Percentiles rank a stretch among this genome's conserved stretches.
These are phyloP conservation scores for Zaprionus nigranus DNA, from an alignment of 1,140 invertebrate species.

Conservation along the genomic window DNA sequence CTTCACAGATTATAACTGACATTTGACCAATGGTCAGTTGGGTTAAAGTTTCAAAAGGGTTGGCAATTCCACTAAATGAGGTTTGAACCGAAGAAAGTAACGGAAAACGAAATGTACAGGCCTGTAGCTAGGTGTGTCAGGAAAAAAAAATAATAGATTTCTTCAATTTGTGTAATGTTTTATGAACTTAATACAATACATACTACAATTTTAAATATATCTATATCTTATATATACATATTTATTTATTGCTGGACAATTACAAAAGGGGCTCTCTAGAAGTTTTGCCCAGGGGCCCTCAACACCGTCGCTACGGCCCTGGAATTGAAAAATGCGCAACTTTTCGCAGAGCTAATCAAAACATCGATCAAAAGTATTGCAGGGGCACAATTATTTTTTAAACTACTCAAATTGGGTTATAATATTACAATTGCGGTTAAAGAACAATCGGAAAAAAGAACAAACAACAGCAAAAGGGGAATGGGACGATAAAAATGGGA, in stretches of 20 bases:
- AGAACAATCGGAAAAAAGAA: slow-evolving; percentile 52
- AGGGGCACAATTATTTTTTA: slow-evolving; percentile 1
- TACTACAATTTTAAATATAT: too few relatives aligned
- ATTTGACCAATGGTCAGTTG: slow-evolving; percentile 73
- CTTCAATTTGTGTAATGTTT: too few relatives aligned
- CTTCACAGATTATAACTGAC: slow-evolving; percentile 49
- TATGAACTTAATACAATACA: too few relatives aligned
- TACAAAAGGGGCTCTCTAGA: too few relatives aligned
- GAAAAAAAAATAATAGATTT: too few relatives aligned
- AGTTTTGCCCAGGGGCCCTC: background rate
- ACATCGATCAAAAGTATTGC: slow-evolving; percentile 39
- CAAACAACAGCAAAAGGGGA: slow-evolving; percentile 2
- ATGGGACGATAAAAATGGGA: slow-evolving; percentile 51
- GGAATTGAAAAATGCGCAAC: too few relatives aligned
- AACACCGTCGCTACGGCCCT: too few relatives aligned
- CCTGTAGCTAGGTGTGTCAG: too few relatives aligned
- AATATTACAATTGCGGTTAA: slow-evolving; percentile 73
- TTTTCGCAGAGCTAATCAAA: slow-evolving; percentile 25
- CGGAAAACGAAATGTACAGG: slow-evolving; percentile 2
- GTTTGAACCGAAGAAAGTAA: slow-evolving; percentile 6
- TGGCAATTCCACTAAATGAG: slow-evolving; percentile 23
- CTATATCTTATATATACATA: too few relatives aligned
- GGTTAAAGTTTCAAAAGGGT: slow-evolving; percentile 43
- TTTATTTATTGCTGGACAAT: too few relatives aligned
- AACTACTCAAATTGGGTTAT: slow-evolving; percentile 73